These are phyloP conservation scores for Falco naumanni DNA, from an alignment of 2,797 vertebrate genomes.

Conservation along the genomic window DNA sequence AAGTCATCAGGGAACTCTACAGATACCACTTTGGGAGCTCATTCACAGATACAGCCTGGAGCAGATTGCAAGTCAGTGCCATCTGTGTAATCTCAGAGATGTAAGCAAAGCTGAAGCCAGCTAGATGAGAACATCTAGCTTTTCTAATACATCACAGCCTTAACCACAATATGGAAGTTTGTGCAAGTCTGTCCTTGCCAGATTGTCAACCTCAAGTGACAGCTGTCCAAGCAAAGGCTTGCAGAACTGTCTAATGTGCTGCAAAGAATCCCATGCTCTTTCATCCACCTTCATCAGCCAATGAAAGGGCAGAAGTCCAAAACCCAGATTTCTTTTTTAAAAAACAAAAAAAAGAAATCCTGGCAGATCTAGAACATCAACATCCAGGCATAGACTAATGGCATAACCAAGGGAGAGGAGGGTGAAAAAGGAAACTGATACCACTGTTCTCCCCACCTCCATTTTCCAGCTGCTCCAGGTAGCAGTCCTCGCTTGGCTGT, in stretches of 20 bases:
- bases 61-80: conserved; percentile 60
- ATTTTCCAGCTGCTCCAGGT: not conserved
- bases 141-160: conserved; percentile 54
- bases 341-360: not conserved
- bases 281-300: not conserved
- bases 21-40: conserved; percentile 43
- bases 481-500: not conserved
- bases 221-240: conserved; percentile 59
- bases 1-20: conserved; percentile 30
- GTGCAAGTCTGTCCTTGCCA: conserved; percentile 59
- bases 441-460: not conserved
- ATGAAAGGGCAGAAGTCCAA: not conserved
- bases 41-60: conserved; percentile 38
- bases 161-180: conserved; percentile 58
- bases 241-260: not conserved
- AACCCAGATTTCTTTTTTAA: not conserved
- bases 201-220: conserved; percentile 64
- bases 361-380: not conserved
- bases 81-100: conserved; percentile 60
- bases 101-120: conserved; percentile 60
- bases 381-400: not conserved
- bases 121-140: conserved; percentile 63
- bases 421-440: not conserved
- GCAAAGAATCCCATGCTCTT: conserved; percentile 14
- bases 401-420: not conserved